Conservation (phyloP, 2,888 invertebrate genomes). For the Lacanobia wlatinum region DNA sequence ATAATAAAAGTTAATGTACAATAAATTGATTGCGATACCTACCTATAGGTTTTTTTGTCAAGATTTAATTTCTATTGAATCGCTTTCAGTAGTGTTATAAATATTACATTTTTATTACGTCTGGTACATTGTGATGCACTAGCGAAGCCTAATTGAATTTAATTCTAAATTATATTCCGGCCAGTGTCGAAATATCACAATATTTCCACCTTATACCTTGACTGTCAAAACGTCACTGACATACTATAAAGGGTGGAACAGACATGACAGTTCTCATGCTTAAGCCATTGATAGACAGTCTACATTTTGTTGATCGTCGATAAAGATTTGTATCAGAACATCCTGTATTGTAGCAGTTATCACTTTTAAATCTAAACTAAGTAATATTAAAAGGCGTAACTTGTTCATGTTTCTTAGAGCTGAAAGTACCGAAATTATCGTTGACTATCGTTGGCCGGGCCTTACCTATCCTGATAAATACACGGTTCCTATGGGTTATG, state of each 20-base stretch:
- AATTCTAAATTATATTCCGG: not conserved
- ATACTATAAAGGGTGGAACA: not conserved
- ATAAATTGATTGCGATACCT: constrained; percentile 27
- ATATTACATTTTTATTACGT: not conserved
- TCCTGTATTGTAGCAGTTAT: constrained; percentile 13
- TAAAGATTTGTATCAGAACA: not conserved
- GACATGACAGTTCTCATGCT: not conserved
- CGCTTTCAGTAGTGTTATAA: constrained; percentile 22
- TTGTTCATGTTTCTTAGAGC: not conserved
- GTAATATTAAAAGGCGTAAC: not conserved
- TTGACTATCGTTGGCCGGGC: too few relatives aligned
- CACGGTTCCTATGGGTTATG: not conserved
- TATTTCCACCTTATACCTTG: not conserved
- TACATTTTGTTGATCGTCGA: not conserved
- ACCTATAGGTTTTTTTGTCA: constrained; percentile 20
- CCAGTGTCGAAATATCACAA: not conserved
- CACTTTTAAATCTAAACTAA: not conserved
- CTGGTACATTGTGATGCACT: not conserved
- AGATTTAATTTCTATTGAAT: constrained; percentile 45
- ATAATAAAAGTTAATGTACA: constrained; percentile 44
- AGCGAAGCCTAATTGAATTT: not conserved
- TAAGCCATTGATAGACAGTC: constrained; percentile 12
- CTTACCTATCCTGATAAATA: too few relatives aligned
- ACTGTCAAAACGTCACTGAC: not conserved
- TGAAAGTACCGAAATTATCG: too few relatives aligned